Percentiles rank a stretch among this genome's conserved stretches.
phyloP scores from a whole-genome alignment of 1,140 invertebrate genomes.

The Drosophila guanche region DNA sequence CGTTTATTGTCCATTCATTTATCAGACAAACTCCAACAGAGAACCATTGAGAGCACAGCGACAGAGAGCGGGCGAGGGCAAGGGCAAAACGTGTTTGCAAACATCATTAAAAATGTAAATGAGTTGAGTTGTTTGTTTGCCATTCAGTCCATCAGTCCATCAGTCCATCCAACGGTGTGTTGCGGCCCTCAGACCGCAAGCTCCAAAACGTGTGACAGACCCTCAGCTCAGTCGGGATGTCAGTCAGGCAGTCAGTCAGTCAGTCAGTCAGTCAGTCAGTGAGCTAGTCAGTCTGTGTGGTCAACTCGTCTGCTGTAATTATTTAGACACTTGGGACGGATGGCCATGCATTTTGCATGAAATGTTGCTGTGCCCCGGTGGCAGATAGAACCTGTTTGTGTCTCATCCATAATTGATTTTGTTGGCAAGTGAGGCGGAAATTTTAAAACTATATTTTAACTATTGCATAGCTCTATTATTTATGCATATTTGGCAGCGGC shows the following conservation, averaged over 20 bases:
- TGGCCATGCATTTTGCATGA: conserved; percentile 60
- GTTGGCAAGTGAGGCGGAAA: conserved; percentile 21
- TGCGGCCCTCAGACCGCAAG: conserved; percentile 33
- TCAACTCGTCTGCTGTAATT: conserved; percentile 61
- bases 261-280: conserved; percentile 13
- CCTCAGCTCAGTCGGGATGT: conserved; percentile 24
- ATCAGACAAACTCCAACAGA: conserved; percentile 21
- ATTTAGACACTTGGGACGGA: conserved; percentile 71
- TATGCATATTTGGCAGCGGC: conserved; percentile 38
- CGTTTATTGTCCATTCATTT: conserved; percentile 62
- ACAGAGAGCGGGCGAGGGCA: neutral
- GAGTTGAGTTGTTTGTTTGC: conserved; percentile 78
- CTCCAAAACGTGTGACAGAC: conserved; percentile 10
- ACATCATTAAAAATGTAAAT: conserved; percentile 82
- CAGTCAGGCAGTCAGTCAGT: conserved; percentile 37
- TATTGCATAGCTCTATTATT: conserved; percentile 59
- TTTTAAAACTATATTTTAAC: conserved; percentile 64
- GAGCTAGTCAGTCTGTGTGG: conserved; percentile 27
- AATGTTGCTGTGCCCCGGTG: conserved; percentile 46
- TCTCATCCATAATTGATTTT: conserved; percentile 75
- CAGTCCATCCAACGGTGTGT: neutral
- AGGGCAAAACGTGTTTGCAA: conserved; percentile 58
- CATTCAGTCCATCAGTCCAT: conserved; percentile 28
- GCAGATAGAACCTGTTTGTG: conserved; percentile 54
- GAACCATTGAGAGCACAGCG: too few species aligned